Percentiles rank a stretch among this genome's conserved stretches.
Conservation (phyloP, 2,888 invertebrate species). For the Tupiocoris notatus region DNA sequence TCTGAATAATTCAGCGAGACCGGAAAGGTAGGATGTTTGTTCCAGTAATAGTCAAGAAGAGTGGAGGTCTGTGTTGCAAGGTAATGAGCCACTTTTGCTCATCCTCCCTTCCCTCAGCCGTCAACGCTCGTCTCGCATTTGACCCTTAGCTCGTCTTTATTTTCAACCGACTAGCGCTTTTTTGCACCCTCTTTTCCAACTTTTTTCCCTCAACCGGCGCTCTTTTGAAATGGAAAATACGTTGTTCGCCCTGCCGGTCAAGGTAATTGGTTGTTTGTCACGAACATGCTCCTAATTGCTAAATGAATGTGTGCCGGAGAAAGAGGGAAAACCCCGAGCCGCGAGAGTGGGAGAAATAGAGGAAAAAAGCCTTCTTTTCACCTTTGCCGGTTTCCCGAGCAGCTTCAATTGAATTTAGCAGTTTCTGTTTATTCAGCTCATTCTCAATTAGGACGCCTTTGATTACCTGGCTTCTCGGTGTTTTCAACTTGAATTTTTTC, state of each 20-base stretch:
- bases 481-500: background rate
- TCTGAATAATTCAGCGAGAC: conserved; percentile 31
- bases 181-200: background rate
- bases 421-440: conserved; percentile 1
- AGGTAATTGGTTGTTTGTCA: conserved; percentile 40
- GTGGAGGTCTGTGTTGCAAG: background rate
- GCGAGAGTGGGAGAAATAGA: background rate
- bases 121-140: background rate
- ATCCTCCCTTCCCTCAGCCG: conserved; percentile 3
- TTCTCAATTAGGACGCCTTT: conserved; percentile 6
- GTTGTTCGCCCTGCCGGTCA: conserved; percentile 13
- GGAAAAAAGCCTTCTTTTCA: background rate
- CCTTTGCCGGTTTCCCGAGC: background rate
- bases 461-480: background rate
- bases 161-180: conserved; percentile 9
- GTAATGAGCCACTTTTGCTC: conserved; percentile 35
- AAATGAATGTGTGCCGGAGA: conserved; percentile 12
- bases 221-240: conserved; percentile 38
- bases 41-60: conserved; percentile 23
- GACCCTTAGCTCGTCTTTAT: conserved; percentile 11
- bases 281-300: conserved; percentile 20
- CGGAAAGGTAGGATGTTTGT: conserved; percentile 13
- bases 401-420: conserved; percentile 16
- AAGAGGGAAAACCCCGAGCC: background rate
- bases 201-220: conserved; percentile 2